A percentile compares a stretch with the other conserved stretches of the same genome.
Evolutionary conservation across 2,113 vertebrate species (phyloP).

Genomic region (Narcine bancroftii): DNA sequence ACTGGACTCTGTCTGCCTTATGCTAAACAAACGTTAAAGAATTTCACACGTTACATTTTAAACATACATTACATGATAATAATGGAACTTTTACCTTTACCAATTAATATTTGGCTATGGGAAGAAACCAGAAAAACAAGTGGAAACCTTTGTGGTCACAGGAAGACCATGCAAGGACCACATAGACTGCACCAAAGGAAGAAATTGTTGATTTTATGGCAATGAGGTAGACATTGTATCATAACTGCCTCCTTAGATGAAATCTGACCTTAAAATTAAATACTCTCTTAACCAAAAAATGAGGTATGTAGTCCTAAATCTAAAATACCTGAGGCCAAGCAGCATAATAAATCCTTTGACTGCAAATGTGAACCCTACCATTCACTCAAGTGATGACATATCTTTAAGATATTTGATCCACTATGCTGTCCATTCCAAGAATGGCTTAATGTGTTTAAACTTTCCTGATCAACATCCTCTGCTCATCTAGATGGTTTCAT

Average conservation of each 20-base stretch:
- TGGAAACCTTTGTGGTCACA: no score
- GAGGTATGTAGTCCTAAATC: background rate
- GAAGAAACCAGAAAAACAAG: no score
- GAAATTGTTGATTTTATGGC: background rate
- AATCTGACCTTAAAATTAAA: background rate
- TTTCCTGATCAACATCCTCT: background rate
- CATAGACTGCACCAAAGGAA: no score
- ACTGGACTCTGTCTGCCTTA: no score
- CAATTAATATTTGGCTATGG: no score
- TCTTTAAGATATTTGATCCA: background rate
- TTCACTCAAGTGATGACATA: background rate
- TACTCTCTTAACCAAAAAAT: background rate
- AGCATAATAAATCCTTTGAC: background rate
- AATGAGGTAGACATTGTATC: background rate
- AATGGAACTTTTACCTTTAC: no score
- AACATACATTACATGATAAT: no score
- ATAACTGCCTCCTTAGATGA: background rate
- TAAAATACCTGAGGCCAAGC: background rate
- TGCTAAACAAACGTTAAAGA: no score
- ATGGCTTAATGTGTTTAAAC: background rate
- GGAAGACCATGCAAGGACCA: no score
- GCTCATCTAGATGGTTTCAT: background rate
- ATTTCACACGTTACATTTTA: no score
- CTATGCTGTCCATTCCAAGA: background rate
- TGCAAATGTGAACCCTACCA: no score